A percentile compares a stretch with the other conserved stretches of the same genome.
phyloP scores from a whole-genome alignment of 2,888 invertebrate species.

The Matsumyia berberina region DNA sequence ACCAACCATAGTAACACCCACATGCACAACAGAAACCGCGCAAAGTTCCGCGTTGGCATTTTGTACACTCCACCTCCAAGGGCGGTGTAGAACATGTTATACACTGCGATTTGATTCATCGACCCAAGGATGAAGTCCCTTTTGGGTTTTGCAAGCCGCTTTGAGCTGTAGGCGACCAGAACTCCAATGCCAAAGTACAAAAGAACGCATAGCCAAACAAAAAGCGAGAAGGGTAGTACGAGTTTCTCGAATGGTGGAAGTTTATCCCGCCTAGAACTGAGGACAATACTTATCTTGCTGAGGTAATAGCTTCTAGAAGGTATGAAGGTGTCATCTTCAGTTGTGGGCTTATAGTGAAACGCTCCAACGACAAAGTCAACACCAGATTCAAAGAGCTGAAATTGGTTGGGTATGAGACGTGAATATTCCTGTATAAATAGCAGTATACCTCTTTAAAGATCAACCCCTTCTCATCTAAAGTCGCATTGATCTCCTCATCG shows the following conservation, averaged over 20 bases:
- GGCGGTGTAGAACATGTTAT: slow-evolving; percentile 76
- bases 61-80: slow-evolving; percentile 77
- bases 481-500: slow-evolving; percentile 76
- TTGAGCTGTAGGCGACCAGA: slow-evolving; percentile 54
- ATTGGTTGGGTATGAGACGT: not conserved
- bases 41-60: slow-evolving; percentile 77
- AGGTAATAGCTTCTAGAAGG: slow-evolving; percentile 79
- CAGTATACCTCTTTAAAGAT: slow-evolving; percentile 78
- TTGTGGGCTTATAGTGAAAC: slow-evolving; percentile 78
- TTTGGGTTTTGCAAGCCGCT: not conserved
- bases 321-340: slow-evolving; percentile 73
- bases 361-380: slow-evolving; percentile 80
- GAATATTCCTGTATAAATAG: too few species aligned
- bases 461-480: slow-evolving; percentile 77
- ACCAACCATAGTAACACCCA: slow-evolving; percentile 78
- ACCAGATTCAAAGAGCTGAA: slow-evolving; percentile 78
- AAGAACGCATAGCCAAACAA: slow-evolving; percentile 78
- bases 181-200: slow-evolving; percentile 75
- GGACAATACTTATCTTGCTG: slow-evolving; percentile 79
- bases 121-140: slow-evolving; percentile 77
- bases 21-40: slow-evolving; percentile 78
- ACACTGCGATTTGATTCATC: slow-evolving; percentile 74
- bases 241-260: slow-evolving; percentile 79
- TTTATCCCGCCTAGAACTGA: slow-evolving; percentile 78
- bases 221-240: slow-evolving; percentile 79